Base-by-base conservation (phyloP, 1,140 invertebrate genomes). In the Colletes latitarsis region DNA sequence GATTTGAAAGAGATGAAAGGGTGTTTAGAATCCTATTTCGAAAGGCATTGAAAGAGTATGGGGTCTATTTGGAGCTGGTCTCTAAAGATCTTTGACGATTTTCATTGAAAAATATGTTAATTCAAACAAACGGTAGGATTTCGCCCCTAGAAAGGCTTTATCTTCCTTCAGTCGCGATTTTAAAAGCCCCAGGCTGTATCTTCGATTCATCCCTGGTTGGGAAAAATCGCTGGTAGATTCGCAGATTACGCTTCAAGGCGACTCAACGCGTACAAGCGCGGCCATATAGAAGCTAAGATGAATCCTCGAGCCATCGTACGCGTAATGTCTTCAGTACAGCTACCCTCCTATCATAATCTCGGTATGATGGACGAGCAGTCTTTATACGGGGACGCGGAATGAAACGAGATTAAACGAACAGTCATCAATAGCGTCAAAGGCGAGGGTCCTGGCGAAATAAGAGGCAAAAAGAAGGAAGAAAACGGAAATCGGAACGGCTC, bases 281-380 rank as follows among this genome's bases (percentile, higher is more conserved):
- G 55, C 55, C 69, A 19, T 77, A 85, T 81, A 77, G 73, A 53
- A 39, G 71, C 69, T 77, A 66, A 81, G 81, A 86, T 86, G 81
- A 71, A 91, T 91, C 89, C 87, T 84, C 85, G 84, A 88, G 89
- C 87, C 89, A 89, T 90, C 89, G 86, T 85, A 86, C 83, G 82
- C 86, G 88, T 90, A 91, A 91, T 91, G 89, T 91, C 91, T 92
- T 91, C 89, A 91, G 91, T 90, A 87, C 90, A 81, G 77, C 70
- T 12, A 79, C 57, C 84, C 86, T 89, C 86, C 88, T 92, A 92
- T 91, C 91, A 91, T 92, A 92, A 92, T 91, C 89, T 90, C 81
- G 77, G 69, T 85, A 81, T 92, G 91, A 92, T 92, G 87, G 89
- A 92, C 90, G 91, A 90, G 88, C 88, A 82, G 82, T 89, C 88